Base-by-base conservation (phyloP, 64 coral and sea anemone species). In the Porites lutea region DNA sequence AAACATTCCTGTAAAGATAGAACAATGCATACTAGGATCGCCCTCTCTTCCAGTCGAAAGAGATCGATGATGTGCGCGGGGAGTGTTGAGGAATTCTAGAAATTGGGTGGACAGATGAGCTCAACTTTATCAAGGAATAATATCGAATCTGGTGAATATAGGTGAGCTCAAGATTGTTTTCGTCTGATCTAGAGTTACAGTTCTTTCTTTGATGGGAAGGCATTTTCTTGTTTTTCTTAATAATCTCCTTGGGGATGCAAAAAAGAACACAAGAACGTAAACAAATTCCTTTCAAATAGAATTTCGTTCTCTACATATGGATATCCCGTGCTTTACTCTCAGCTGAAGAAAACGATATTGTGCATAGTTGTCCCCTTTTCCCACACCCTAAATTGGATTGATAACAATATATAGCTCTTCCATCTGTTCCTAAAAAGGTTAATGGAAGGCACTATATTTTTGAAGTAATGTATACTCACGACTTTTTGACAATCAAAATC, bases 1-100 rank as follows among this genome's bases (percentile, higher is more conserved):
- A 61, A 68, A 84, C 23, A 84, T 84, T 84, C 47, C 63, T 84
- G 10, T 51, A 51, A 68, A 15, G 46, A 84, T 84, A 18, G 59
- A 37, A 37, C 8, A 13, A 22, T 46, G 16, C 13, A 21, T 69
- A 22, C 14, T 9, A 4, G 51, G 47, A 51, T 18, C n/a, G 6
- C 48, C n/a, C 46, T 13, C n/a, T 16, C 63, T 18, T 2, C 6
- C 8, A 12, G 4, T n/a, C 44, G 16, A 19, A 51, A 45, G 15
- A 68, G 15, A 46, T 8, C 45, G 61, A 68, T 52, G 81, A 52
- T 84, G 51, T 52, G 62, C 81, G 50, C 37, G 43, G 14, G 8
- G 4, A 62, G 62, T 84, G 59, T 22, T 52, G 45, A 51, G 81
- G 81, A 84, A 84, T 84, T 67, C 63, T 67, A 48, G 21, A 19